Conservation (phyloP, 1,140 invertebrate species). For the Nylanderia fulva region DNA sequence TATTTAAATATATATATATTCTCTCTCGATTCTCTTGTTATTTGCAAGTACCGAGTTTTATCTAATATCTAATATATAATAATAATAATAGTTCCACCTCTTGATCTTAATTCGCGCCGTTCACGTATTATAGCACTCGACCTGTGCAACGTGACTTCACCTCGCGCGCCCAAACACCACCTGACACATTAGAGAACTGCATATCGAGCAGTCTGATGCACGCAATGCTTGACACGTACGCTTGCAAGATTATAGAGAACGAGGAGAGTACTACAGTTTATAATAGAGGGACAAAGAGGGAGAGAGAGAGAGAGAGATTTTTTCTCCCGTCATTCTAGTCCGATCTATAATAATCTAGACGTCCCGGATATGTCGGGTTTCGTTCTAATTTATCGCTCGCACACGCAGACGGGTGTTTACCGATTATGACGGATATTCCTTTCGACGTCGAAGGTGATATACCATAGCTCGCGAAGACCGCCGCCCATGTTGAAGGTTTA, state of each 20-base stretch:
- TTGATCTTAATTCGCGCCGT: neutral
- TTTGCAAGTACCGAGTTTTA: neutral
- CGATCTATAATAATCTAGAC: slow-evolving; percentile 71
- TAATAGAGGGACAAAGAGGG: too few relatives aligned
- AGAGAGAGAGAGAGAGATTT: too few relatives aligned
- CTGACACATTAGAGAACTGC: slow-evolving; percentile 6
- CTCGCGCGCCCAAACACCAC: neutral
- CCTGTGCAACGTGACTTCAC: neutral
- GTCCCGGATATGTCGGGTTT: slow-evolving; percentile 58
- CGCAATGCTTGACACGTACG: slow-evolving; percentile 22
- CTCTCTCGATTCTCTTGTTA: too few relatives aligned
- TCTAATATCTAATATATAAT: neutral
- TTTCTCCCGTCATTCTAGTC: slow-evolving; percentile 59
- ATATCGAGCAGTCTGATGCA: slow-evolving; percentile 7
- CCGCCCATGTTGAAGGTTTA: slow-evolving; percentile 46
- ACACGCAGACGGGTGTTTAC: slow-evolving; percentile 46
- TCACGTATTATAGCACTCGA: neutral
- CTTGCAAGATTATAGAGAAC: neutral
- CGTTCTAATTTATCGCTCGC: slow-evolving; percentile 69
- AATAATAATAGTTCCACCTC: neutral
- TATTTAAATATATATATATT: neutral
- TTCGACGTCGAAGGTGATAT: slow-evolving; percentile 61
- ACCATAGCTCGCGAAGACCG: slow-evolving; percentile 23
- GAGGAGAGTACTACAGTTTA: neutral
- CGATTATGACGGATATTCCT: slow-evolving; percentile 74